Base-by-base conservation (phyloP, 2,888 invertebrate genomes). In the Anthophora plumipes region DNA sequence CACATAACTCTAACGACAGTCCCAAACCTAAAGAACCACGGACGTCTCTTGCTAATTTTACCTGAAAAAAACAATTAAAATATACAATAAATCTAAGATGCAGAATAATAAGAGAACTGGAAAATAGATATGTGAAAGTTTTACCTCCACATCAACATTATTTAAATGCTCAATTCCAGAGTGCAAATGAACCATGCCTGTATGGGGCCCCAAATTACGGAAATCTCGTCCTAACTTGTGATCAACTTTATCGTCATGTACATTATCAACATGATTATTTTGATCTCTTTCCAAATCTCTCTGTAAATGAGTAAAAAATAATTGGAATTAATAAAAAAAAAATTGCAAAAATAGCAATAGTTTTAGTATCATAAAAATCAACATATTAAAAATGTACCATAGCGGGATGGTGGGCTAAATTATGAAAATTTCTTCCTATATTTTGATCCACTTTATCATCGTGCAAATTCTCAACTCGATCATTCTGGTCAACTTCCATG, bases 1-100 rank as follows among this genome's bases (percentile, higher is more conserved):
- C 97, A 93, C 99, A 99, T 68, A 98, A 94, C 93, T 99, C 98
- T 88, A 97, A 94, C 0, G 96, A 96, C 7, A 96, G 94, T 55
- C 95, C 95, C 86, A 95, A 92, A 8, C 93, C 92, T 77, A 93
- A 84, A 7, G 93, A 92, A 50, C 91, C 91, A 7, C 93, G 91
- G 7, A 92, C 93, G 67, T 93, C 93, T 85, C 93, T 89, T n/a
- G 91, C 89, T 63, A 93, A 84, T 82, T 93, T 93, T 17, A 93
- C 91, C 93, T 92, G 64, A 37, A 78, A 83, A 72, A 1, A 25
- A n/a, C n/a, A n/a, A 76, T n/a, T 8, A 2, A 41, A 57, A 43
- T 60, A 31, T 48, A 20, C 39, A 20, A 54, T 6, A 66, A 12
- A 55, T 50, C 11, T 11, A 9, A 48, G 12, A 50, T 25, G 55